These are phyloP conservation scores for Ceratina calcarata DNA, from an alignment of 1,140 invertebrate species.

Conservation along the genomic window DNA sequence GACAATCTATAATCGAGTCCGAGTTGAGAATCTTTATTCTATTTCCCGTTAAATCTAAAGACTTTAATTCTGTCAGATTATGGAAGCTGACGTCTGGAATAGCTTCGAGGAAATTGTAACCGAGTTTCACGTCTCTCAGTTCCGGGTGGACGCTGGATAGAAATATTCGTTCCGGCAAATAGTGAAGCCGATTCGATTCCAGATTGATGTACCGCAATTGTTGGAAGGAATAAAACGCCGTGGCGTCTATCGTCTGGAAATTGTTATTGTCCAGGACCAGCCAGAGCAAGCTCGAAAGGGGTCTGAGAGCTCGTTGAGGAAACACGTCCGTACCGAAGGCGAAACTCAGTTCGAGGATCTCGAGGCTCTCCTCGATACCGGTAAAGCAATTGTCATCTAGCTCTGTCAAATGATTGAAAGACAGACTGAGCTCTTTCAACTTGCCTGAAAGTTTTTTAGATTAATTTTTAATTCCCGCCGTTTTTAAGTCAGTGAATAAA, in stretches of 20 bases:
- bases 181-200: conserved; percentile 89
- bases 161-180: conserved; percentile 85
- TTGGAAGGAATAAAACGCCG: conserved; percentile 83
- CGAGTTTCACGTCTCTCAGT: conserved; percentile 86
- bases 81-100: conserved; percentile 88
- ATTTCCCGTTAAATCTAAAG: conserved; percentile 76
- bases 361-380: conserved; percentile 86
- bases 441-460: conserved; percentile 74
- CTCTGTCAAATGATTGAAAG: conserved; percentile 91
- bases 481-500: too few relatives aligned
- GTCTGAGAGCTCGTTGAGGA: conserved; percentile 86
- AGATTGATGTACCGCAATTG: conserved; percentile 91
- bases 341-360: conserved; percentile 92
- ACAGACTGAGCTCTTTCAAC: conserved; percentile 91
- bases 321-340: conserved; percentile 89
- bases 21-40: conserved; percentile 68
- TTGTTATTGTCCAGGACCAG: conserved; percentile 94
- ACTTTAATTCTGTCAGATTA: conserved; percentile 79
- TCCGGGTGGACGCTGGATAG: conserved; percentile 86
- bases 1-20: conserved; percentile 72
- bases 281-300: conserved; percentile 88
- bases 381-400: conserved; percentile 88
- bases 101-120: conserved; percentile 87
- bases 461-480: neutral
- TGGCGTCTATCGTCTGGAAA: conserved; percentile 85